These are phyloP conservation scores for Homarus gammarus DNA, from an alignment of 2,888 invertebrate genomes.

Conservation along the genomic window DNA sequence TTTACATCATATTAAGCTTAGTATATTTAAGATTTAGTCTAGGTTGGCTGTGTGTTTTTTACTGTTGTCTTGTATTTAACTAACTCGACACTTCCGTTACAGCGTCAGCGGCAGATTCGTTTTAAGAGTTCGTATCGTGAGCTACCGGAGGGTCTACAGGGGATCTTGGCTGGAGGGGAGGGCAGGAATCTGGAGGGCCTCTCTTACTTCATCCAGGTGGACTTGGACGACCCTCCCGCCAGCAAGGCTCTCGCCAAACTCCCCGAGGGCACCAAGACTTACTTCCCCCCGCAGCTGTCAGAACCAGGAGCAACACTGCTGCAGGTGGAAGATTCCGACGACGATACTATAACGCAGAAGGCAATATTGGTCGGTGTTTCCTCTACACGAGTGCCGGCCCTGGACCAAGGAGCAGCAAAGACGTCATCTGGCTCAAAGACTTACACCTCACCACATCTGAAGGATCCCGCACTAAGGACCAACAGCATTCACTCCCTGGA, in stretches of 20 bases:
- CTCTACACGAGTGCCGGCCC: background rate
- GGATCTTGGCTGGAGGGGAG: background rate
- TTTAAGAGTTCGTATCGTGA: conserved; percentile 56
- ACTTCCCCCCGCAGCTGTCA: conserved; percentile 36
- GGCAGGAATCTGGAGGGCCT: background rate
- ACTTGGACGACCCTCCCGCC: conserved; percentile 43
- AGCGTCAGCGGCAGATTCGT: conserved; percentile 50
- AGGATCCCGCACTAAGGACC: background rate
- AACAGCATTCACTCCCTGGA: background rate
- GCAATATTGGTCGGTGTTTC: background rate
- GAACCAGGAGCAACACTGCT: background rate
- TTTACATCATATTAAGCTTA: no score
- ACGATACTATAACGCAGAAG: background rate
- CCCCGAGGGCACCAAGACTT: conserved; percentile 38
- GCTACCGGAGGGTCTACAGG: conserved; percentile 19
- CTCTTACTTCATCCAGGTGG: conserved; percentile 54
- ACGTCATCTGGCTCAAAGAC: background rate
- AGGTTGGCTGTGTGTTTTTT: no score
- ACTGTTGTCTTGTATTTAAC: no score
- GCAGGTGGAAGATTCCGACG: background rate
- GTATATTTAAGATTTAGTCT: no score
- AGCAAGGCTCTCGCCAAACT: conserved; percentile 47
- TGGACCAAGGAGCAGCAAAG: background rate
- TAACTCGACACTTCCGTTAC: background rate
- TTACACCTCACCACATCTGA: background rate